A percentile compares a stretch with the other conserved stretches of the same genome.
Conservation (phyloP, 1,140 invertebrate genomes). For the Trissolcus basalis region DNA sequence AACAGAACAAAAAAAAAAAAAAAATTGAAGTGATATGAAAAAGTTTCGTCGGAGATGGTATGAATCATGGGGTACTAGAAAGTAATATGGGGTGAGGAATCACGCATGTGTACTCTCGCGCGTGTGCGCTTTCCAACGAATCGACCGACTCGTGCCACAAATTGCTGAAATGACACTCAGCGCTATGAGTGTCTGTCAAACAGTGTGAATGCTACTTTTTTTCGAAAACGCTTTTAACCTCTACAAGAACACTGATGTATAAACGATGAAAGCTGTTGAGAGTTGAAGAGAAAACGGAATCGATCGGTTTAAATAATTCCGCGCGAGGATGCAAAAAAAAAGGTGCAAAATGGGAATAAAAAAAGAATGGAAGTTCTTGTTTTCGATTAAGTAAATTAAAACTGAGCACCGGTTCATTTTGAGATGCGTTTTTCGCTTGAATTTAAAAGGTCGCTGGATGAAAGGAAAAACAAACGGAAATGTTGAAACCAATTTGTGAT, state of each 20-base stretch:
- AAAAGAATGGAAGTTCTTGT: conserved; percentile 9
- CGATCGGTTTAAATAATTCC: conserved; percentile 38
- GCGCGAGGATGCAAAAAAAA: background rate
- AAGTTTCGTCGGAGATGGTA: conserved; percentile 51
- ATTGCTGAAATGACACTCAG: conserved; percentile 61
- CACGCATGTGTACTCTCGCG: conserved; percentile 41
- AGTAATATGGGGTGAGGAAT: conserved; percentile 65
- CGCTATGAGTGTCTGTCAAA: conserved; percentile 51
- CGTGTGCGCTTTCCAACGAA: conserved; percentile 50
- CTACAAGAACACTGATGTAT: conserved; percentile 21
- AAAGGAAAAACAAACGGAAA: too few species aligned
- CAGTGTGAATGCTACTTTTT: conserved; percentile 55
- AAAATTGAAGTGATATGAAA: conserved; percentile 32
- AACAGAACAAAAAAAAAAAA: too few species aligned
- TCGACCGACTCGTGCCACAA: conserved; percentile 52
- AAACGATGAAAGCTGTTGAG: conserved; percentile 51
- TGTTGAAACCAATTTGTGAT: too few species aligned
- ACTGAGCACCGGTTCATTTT: background rate
- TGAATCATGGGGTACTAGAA: conserved; percentile 68
- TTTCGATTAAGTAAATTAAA: background rate
- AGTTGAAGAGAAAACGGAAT: conserved; percentile 33
- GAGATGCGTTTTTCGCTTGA: background rate
- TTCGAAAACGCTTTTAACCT: conserved; percentile 48
- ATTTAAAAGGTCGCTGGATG: too few species aligned
- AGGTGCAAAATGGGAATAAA: conserved; percentile 9